These are phyloP conservation scores for Drosophila aldrichi DNA, from an alignment of 2,888 invertebrate genomes.

Conservation along the genomic window DNA sequence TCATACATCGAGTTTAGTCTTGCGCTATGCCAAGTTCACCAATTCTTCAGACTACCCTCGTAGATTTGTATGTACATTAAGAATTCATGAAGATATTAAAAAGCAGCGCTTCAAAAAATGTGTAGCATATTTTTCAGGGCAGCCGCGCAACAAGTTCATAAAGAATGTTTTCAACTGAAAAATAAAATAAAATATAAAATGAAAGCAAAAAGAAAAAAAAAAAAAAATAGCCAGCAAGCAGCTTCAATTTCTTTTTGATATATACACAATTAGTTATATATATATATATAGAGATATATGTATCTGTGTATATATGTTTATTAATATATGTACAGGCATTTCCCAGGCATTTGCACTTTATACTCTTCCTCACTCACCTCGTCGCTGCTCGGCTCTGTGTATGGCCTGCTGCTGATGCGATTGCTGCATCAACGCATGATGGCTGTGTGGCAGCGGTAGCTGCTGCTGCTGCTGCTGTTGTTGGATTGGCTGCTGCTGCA, in stretches of 20 bases:
- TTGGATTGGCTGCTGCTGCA: constrained; percentile 19
- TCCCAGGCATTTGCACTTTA: constrained; percentile 9
- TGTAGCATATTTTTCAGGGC: constrained; percentile 49
- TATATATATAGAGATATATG: neutral
- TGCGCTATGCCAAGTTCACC: neutral
- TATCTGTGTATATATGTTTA: constrained; percentile 17
- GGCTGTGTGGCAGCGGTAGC: constrained; percentile 65
- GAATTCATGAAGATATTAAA: constrained; percentile 7
- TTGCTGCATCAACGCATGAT: constrained; percentile 76
- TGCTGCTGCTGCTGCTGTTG: constrained; percentile 45
- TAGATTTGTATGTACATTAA: neutral
- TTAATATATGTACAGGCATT: constrained; percentile 38
- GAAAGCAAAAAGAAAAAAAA: neutral
- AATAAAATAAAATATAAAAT: constrained; percentile 20
- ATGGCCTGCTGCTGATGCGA: constrained; percentile 77
- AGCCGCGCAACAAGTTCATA: constrained; percentile 55
- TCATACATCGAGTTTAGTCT: neutral
- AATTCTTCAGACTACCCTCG: constrained; percentile 2
- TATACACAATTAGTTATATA: constrained; percentile 42
- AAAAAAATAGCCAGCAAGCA: constrained; percentile 31
- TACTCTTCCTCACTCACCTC: constrained; percentile 58
- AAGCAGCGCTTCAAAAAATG: constrained; percentile 29
- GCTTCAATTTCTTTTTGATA: constrained; percentile 19
- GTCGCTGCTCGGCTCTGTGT: constrained; percentile 71
- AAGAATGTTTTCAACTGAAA: neutral